These are phyloP conservation scores for Drosophila cognata DNA, from an alignment of 2,888 invertebrate species.

Conservation along the genomic window DNA sequence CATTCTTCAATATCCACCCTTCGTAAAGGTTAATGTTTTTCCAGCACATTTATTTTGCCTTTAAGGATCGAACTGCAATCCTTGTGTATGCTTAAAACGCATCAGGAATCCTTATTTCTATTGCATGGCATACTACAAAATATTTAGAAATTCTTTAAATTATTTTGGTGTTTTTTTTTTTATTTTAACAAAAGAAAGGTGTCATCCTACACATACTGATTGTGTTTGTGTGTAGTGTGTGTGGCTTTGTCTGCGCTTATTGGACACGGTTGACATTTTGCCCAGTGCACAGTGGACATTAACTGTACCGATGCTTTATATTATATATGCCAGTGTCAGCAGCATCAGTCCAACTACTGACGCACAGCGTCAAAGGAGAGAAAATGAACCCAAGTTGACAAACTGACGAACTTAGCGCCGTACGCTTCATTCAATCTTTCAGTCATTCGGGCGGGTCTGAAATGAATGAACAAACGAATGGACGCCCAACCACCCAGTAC, in stretches of 20 bases:
- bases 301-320: conserved; percentile 76
- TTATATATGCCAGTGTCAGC: conserved; percentile 77
- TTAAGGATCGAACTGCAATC: background rate
- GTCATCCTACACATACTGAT: background rate
- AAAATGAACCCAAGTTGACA: conserved; percentile 59
- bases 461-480: conserved; percentile 56
- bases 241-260: conserved; percentile 61
- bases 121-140: conserved; percentile 18
- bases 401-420: conserved; percentile 62
- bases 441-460: conserved; percentile 44
- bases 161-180: conserved; percentile 25
- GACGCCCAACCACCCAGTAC: conserved; percentile 26
- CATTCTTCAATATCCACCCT: background rate
- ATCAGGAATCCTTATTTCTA: background rate
- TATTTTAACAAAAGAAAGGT: conserved; percentile 17
- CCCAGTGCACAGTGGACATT: conserved; percentile 62
- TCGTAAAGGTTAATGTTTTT: background rate
- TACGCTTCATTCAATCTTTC: conserved; percentile 73
- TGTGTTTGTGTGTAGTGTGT: conserved; percentile 20
- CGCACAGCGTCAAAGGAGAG: conserved; percentile 6
- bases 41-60: background rate
- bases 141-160: conserved; percentile 23
- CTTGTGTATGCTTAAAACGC: background rate
- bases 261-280: conserved; percentile 75
- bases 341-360: conserved; percentile 58